A percentile compares a stretch with the other conserved stretches of the same genome.
Evolutionary conservation across 2,113 vertebrate species (phyloP).

Genomic region (Helogale parvula): DNA sequence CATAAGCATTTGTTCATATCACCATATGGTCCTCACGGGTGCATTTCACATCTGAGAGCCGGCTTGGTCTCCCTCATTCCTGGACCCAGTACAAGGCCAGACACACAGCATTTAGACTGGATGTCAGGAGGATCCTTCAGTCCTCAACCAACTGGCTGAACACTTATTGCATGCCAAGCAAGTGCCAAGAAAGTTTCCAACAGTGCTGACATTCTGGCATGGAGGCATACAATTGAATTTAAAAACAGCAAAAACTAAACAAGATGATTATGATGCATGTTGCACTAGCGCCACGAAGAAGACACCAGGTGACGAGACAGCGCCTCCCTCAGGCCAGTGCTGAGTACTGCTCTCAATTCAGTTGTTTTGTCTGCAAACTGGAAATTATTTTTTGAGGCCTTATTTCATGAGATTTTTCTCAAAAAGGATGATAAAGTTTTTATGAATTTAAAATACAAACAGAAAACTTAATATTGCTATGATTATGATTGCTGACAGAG

Average conservation of each 20-base stretch:
- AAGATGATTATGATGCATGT: neutral
- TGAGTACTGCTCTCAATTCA: neutral
- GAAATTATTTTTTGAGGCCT: neutral
- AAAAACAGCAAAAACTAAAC: neutral
- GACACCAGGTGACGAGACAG: too few species aligned
- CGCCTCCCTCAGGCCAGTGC: neutral
- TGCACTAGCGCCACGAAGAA: neutral
- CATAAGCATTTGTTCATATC: neutral
- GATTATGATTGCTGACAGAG: neutral
- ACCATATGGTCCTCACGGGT: too few species aligned
- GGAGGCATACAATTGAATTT: neutral
- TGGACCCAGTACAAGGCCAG: rapidly evolving
- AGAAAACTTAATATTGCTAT: neutral
- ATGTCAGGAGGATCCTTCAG: too few species aligned
- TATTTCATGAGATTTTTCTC: neutral
- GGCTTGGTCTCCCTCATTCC: too few species aligned
- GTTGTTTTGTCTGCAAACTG: neutral
- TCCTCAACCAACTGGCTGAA: neutral
- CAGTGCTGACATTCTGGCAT: neutral
- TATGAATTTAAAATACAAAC: neutral
- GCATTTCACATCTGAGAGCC: neutral
- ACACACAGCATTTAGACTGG: too few species aligned
- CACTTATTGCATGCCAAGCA: neutral
- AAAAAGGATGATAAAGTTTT: neutral
- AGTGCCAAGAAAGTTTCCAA: neutral